phyloP scores from a whole-genome alignment of 2,888 invertebrate species.

The Tiliacea citrago region DNA sequence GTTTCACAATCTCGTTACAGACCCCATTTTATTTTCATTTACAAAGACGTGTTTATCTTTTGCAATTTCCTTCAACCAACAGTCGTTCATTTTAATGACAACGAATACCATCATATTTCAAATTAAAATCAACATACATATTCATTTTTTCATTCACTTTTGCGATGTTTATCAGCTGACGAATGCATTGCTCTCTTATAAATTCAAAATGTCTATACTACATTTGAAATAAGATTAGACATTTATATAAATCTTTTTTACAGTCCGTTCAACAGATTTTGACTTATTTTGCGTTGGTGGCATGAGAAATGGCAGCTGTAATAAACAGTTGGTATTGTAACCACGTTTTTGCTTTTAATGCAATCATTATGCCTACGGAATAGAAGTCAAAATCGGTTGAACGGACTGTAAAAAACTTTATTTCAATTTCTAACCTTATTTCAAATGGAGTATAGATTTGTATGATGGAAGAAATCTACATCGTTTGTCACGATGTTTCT shows the following conservation, averaged over 20 bases:
- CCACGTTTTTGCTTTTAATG: too few species aligned
- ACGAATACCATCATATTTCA: conserved; percentile 20
- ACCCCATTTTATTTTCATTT: conserved; percentile 39
- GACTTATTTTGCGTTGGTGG: too few species aligned
- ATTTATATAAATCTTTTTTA: too few species aligned
- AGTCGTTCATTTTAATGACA: conserved; percentile 19
- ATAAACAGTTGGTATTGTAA: too few species aligned
- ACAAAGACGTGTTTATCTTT: conserved; percentile 28
- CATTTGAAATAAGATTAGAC: too few species aligned
- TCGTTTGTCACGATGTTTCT: conserved; percentile 15
- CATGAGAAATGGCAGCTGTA: too few species aligned
- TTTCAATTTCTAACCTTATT: too few species aligned
- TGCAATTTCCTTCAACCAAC: conserved; percentile 28
- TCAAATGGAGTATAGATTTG: too few species aligned
- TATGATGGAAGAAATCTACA: conserved; percentile 30
- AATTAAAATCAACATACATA: conserved; percentile 14
- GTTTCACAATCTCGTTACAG: conserved; percentile 40
- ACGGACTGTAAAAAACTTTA: too few species aligned
- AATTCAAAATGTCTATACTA: conserved; percentile 3
- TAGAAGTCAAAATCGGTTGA: too few species aligned
- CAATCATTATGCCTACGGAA: too few species aligned
- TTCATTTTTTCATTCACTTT: conserved; percentile 11
- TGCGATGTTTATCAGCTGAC: neutral
- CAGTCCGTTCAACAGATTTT: too few species aligned
- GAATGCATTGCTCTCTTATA: neutral